phyloP scores from a whole-genome alignment of 2,888 invertebrate species.

The Biston betularia region DNA sequence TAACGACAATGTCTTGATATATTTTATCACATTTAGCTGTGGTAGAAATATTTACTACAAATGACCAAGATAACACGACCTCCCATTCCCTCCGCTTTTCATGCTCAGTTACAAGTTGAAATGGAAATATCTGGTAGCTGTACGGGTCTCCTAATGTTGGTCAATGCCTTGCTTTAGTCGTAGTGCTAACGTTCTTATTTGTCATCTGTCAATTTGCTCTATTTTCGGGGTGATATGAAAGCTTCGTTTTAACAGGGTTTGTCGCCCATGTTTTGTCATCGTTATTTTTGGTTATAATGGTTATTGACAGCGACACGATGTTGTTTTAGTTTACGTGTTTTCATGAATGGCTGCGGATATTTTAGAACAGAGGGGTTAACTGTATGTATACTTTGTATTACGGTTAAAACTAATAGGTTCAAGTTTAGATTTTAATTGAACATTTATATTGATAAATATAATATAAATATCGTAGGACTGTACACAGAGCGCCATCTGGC shows the following conservation, averaged over 20 bases:
- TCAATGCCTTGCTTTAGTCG: conserved; percentile 64
- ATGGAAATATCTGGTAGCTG: conserved; percentile 27
- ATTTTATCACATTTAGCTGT: conserved; percentile 82
- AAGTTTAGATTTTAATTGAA: not conserved
- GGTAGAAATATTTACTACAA: conserved; percentile 79
- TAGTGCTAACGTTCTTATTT: conserved; percentile 83
- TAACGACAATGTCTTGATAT: conserved; percentile 85
- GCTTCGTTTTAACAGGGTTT: conserved; percentile 64
- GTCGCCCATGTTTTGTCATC: conserved; percentile 78
- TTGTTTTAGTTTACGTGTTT: conserved; percentile 44
- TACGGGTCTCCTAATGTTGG: conserved; percentile 59
- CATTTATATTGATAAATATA: too few relatives aligned
- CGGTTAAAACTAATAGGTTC: not conserved
- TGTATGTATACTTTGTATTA: not conserved
- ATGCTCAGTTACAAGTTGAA: conserved; percentile 21
- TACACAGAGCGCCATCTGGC: too few relatives aligned
- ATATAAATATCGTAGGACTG: too few relatives aligned
- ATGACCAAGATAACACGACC: conserved; percentile 58
- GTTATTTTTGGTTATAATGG: conserved; percentile 81
- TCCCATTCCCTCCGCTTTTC: conserved; percentile 47
- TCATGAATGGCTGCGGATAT: conserved; percentile 17
- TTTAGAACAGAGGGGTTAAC: conserved; percentile 11
- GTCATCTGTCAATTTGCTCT: conserved; percentile 85
- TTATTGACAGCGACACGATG: conserved; percentile 73
- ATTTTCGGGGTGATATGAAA: conserved; percentile 81